Percentiles rank a stretch among this genome's conserved stretches.
Evolutionary conservation across 2,888 invertebrate genomes (phyloP).

Genomic region (Andrena fulva): DNA sequence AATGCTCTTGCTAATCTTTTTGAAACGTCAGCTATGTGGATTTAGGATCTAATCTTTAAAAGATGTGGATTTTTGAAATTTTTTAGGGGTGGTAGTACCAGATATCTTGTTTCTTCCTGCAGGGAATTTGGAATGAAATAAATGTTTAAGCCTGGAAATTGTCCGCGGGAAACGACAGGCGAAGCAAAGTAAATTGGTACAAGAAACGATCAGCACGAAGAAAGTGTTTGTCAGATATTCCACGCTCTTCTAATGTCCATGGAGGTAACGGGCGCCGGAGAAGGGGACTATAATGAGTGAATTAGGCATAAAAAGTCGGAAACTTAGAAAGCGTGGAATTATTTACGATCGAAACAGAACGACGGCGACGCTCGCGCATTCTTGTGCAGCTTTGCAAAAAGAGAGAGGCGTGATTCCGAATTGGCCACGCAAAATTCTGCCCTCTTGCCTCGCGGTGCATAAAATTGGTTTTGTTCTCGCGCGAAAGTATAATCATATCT

Average conservation of each 20-base stretch:
- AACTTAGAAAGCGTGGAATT: constrained; percentile 70
- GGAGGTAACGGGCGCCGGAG: constrained; percentile 22
- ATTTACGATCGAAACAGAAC: constrained; percentile 47
- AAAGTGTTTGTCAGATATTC: constrained; percentile 38
- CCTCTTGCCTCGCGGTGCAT: constrained; percentile 29
- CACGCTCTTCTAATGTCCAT: constrained; percentile 39
- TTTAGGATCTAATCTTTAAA: too few relatives aligned
- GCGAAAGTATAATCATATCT: constrained; percentile 6
- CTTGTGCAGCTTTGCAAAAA: constrained; percentile 37
- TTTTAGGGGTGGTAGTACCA: too few relatives aligned
- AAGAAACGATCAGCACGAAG: background rate
- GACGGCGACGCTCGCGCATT: constrained; percentile 22
- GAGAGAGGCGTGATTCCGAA: constrained; percentile 31
- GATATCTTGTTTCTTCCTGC: background rate
- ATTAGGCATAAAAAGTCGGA: constrained; percentile 50
- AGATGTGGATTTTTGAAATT: too few relatives aligned
- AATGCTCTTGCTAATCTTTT: too few relatives aligned
- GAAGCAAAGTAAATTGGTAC: background rate
- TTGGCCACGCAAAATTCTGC: constrained; percentile 47
- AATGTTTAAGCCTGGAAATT: too few relatives aligned
- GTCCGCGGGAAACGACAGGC: too few relatives aligned
- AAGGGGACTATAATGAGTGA: constrained; percentile 48
- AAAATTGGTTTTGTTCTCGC: constrained; percentile 26
- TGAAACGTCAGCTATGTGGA: too few relatives aligned
- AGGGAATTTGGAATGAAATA: background rate